Base-by-base conservation (phyloP, 2,888 invertebrate species). In the Neocrepidodera transversa region DNA sequence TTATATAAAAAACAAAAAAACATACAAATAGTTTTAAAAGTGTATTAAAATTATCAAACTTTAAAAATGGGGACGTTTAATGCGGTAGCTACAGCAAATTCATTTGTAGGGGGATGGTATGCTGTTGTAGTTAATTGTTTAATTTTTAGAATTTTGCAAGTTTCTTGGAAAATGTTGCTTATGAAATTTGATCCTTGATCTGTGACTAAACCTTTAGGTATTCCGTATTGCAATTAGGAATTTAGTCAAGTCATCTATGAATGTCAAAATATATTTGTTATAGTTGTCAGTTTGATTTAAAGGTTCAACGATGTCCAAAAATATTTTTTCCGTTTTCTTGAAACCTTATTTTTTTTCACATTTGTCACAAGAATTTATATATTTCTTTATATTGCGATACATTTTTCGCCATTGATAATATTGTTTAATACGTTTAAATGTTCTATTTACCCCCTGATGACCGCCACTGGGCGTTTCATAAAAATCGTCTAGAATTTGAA, bases 101-200 rank as follows among this genome's bases (percentile, higher is more conserved):
- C 75, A 48, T 77, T 77, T 1, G 67, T 51, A 11, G 64, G 58
- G 5, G 76, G 72, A 20, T 71, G 70, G 52, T 72, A 74, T 2
- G 71, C 56, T 0, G 70, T 66, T 1, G 72, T 74, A 35, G 66
- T 63, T 4, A 71, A 20, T 48, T 66, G 68, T 11, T 64, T 45
- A 4, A 74, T 71, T 0, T 62, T 51, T 11, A 75, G 47, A 8
- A 65, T 28, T 47, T 63, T 59, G 20, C 71, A 70, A 1, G 72
- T 51, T 28, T 70, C 61, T 30, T 63, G 64, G 8, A 75, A 64
- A 13, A 74, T n/a, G 5, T 59, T 47, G 1, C 70, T 68, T 6
- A 66, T 23, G 47, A 75, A 74, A 30, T 75, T 70, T 0, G 51
- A 38, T 28, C 72, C 73, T 52, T 62, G 61, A 60, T 74, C 72